These are phyloP conservation scores for Picus viridis DNA, from an alignment of 2,797 vertebrate genomes.

Conservation along the genomic window DNA sequence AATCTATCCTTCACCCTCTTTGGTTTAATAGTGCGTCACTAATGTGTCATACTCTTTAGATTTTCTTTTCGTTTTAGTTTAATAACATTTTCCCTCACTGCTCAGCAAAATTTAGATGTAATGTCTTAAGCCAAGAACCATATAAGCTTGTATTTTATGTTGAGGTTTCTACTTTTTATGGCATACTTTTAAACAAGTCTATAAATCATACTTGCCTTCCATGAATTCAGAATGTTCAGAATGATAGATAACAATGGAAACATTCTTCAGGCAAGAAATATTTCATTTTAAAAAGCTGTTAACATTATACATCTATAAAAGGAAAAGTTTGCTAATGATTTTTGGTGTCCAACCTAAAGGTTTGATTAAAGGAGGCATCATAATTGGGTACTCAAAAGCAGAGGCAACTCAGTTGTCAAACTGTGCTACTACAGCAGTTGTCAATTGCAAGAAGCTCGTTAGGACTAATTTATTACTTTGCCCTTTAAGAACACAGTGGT, in stretches of 20 bases:
- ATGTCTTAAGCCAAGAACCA: neutral
- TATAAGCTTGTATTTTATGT: neutral
- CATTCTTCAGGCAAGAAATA: neutral
- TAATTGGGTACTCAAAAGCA: neutral
- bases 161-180: neutral
- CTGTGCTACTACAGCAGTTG: neutral
- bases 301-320: neutral
- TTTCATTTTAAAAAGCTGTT: neutral
- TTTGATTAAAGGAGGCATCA: neutral
- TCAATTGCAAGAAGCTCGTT: neutral
- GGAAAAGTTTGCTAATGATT: neutral
- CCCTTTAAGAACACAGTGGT: neutral
- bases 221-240: slow-evolving; percentile 1
- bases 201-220: slow-evolving; percentile 5
- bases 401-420: neutral
- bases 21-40: neutral
- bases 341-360: neutral
- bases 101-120: neutral
- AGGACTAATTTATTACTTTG: neutral
- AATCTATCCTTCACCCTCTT: slow-evolving; percentile 19
- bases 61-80: neutral
- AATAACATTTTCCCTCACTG: neutral
- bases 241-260: neutral
- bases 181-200: neutral
- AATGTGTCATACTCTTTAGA: neutral